A percentile compares a stretch with the other conserved stretches of the same genome.
These are phyloP conservation scores for Biston betularia DNA, from an alignment of 2,888 invertebrate species.

Conservation along the genomic window DNA sequence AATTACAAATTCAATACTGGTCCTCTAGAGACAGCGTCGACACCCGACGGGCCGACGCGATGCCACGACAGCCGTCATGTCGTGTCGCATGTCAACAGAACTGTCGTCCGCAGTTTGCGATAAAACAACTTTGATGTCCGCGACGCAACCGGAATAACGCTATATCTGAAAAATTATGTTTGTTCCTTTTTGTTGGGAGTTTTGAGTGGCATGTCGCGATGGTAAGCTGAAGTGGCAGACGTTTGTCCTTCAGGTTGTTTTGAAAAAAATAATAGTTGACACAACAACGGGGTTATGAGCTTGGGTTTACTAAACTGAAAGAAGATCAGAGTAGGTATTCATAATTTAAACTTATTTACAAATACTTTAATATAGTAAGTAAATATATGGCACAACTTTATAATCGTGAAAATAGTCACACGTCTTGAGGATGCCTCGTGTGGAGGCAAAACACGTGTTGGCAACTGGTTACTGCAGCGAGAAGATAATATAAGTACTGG, in stretches of 20 bases:
- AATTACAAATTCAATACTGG: constrained; percentile 40
- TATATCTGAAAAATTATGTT: constrained; percentile 43
- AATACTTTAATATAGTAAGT: too few relatives aligned
- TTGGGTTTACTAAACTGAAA: background rate
- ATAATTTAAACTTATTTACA: background rate
- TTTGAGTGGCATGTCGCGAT: constrained; percentile 11
- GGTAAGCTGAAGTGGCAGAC: constrained; percentile 11
- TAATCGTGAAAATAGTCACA: too few relatives aligned
- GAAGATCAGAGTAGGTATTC: too few relatives aligned
- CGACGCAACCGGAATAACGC: constrained; percentile 43
- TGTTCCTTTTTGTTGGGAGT: constrained; percentile 35
- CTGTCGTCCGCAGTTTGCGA: constrained; percentile 50
- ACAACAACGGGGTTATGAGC: too few relatives aligned
- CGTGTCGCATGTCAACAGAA: constrained; percentile 37
- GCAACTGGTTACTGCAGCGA: too few relatives aligned
- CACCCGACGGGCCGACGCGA: constrained; percentile 33
- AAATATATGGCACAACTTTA: too few relatives aligned
- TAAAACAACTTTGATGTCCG: constrained; percentile 46
- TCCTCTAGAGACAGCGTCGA: constrained; percentile 13
- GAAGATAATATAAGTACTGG: too few relatives aligned
- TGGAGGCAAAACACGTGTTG: too few relatives aligned
- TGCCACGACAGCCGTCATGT: constrained; percentile 41
- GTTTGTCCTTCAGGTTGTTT: background rate
- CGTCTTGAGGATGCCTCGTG: too few relatives aligned
- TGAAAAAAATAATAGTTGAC: background rate